Evolutionary conservation across 2,113 vertebrate genomes (phyloP), one percentile per base, ranked within the genome.

Genomic region (Passer montanus): DNA sequence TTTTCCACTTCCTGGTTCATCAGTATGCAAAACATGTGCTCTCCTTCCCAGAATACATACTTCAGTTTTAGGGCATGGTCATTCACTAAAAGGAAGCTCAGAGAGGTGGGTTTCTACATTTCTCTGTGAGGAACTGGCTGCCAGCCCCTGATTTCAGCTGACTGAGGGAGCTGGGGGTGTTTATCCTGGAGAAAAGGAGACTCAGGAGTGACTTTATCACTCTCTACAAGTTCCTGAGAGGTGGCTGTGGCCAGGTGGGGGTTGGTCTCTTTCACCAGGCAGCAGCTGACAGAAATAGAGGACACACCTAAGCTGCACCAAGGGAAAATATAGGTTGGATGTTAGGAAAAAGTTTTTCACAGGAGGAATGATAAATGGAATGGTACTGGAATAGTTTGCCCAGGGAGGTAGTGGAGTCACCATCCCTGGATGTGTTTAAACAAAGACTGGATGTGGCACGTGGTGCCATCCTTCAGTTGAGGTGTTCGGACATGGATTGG

Each of bases 241-340:
- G 30, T 28, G 17, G 18, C 0, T n/a, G 30, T 8, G 4, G 23
- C 8, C 37, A 22, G 47, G 2, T n/a, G 23, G 8, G 41, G 13
- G 9, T 33, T 33, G 28, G 35, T 63, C 58, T 41, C 16, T 39
- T 50, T 41, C 35, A 13, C 30, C 10, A 17, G 37, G 31, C 47
- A 64, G 5, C 24, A 22, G 0, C 37, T 52, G 59, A 28, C 37
- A 52, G 37, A 64, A 64, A 0, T 0, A 63, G 47, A 63, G 37
- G 30, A 13, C 13, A 13, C 10, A 13, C 35, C 33, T 4, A 15
- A 16, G 23, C 22, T 33, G 19, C 0, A 0, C 4, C 14, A n/a
- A 43, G 59, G 47, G 37, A n/a, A n/a, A 22, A 52, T 22, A n/a
- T 0, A 43, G 24, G 14, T 5, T 64, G 18, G 23, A 52, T 43